These are phyloP conservation scores for Aelia acuminata DNA, from an alignment of 2,888 invertebrate genomes.

Conservation along the genomic window DNA sequence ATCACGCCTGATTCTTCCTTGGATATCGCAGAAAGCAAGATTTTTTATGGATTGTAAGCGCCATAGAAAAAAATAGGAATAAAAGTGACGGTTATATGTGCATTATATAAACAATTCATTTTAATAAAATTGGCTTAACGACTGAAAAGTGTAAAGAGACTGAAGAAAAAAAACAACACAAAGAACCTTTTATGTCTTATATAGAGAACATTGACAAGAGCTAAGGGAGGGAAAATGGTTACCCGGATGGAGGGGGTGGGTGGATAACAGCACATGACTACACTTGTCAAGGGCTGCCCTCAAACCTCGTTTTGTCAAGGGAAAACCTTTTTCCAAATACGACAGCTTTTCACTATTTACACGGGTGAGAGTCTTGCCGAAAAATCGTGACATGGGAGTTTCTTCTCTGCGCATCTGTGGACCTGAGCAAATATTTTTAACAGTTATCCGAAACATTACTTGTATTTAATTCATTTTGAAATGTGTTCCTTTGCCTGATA, in stretches of 20 bases:
- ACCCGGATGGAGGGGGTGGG: not conserved
- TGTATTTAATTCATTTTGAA: no score
- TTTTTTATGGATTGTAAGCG: no score
- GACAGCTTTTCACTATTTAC: constrained; percentile 35
- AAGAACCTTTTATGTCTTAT: not conserved
- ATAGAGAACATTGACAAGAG: not conserved
- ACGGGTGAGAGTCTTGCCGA: constrained; percentile 16
- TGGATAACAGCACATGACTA: not conserved
- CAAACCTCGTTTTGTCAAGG: constrained; percentile 19
- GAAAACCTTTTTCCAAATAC: not conserved
- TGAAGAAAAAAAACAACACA: not conserved
- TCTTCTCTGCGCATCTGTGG: not conserved
- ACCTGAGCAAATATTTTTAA: not conserved
- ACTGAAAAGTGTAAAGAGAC: no score
- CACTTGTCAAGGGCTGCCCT: not conserved
- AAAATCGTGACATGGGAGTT: not conserved
- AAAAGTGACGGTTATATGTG: no score
- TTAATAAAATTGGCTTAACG: no score
- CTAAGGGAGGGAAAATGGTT: not conserved
- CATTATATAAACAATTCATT: no score
- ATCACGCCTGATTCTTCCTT: no score
- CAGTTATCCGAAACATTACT: not conserved
- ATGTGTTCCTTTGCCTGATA: no score
- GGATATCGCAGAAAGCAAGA: no score
- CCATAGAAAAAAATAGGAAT: no score